Base-by-base conservation (phyloP, 2,888 invertebrate genomes). In the Aplocera efformata region DNA sequence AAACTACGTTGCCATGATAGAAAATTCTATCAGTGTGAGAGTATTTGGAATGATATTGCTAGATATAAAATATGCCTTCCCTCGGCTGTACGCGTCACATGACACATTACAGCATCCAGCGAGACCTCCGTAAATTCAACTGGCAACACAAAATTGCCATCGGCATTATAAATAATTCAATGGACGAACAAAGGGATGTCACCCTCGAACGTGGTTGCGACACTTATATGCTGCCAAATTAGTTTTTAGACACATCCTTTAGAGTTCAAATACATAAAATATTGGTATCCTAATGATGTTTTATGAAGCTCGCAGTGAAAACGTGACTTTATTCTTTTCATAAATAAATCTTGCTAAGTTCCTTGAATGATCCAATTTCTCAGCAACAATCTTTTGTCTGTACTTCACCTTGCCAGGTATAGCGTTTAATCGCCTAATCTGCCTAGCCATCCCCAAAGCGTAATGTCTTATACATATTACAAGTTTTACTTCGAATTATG, bases 151-250 rank as follows among this genome's bases (percentile, higher is more conserved):
- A 56, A 61, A 59, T 63, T 62, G 60, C 60, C 63, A 62, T 63
- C 60, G 60, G 58, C 62, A 61, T 63, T 63, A 67, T 63, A 70
- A 70, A 70, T 70, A 67, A 66, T 67, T 64, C 54, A 50, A 37
- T 48, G 35, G 48, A 46, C 54, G 62, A 67, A 71, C 66, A 67
- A 67, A 64, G 61, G 60, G 50, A 33, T 41, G 46, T 48, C 51
- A 36, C 33, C 41, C 50, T 40, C 32, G n/a, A 35, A 28, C 46
- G 60, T 55, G 72, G 59, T 64, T 61, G 59, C 64, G 72, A 70
- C 74, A 68, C 62, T 65, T 70, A 42, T 26, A 38, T 50, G 43
- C 49, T 64, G 63, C 63, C 58, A 67, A 68, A 71, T 73, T 72
- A 67, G 60, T 60, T 63, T 54, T 37, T 52, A 36, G 42, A 41